Percentiles rank a stretch among this genome's conserved stretches.
Conservation (phyloP, 2,888 invertebrate genomes). For the Frankliniella fusca region DNA sequence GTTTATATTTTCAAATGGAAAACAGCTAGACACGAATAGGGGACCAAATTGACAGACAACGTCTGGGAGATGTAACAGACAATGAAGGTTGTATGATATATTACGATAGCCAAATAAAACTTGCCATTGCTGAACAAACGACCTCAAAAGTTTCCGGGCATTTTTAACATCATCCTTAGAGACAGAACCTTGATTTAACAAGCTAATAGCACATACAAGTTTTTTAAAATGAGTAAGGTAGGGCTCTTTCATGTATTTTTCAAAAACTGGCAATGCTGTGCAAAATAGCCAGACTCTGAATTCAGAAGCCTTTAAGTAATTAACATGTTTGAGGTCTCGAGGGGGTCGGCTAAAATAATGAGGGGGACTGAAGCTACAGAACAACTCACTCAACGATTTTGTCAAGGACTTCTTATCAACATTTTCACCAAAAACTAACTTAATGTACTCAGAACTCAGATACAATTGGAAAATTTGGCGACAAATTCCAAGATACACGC, state of each 20-base stretch:
- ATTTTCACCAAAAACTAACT: constrained; percentile 32
- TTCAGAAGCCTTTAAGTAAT: constrained; percentile 39
- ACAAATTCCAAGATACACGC: constrained; percentile 36
- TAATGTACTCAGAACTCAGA: constrained; percentile 33
- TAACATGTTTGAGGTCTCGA: constrained; percentile 32
- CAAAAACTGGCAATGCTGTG: constrained; percentile 36
- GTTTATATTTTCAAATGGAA: constrained; percentile 37
- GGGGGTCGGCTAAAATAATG: constrained; percentile 37
- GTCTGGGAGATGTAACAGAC: constrained; percentile 34
- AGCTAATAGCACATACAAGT: constrained; percentile 33
- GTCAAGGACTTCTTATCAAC: constrained; percentile 31
- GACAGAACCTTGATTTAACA: constrained; percentile 34
- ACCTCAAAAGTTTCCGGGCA: background rate
- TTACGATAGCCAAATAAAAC: too few species aligned
- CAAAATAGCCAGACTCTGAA: constrained; percentile 36
- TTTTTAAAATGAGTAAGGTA: constrained; percentile 36
- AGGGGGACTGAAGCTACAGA: constrained; percentile 30
- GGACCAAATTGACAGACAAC: constrained; percentile 34
- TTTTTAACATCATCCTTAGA: constrained; percentile 28
- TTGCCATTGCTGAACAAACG: constrained; percentile 14
- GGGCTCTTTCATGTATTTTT: constrained; percentile 32
- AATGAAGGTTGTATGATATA: too few species aligned
- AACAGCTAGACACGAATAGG: constrained; percentile 35
- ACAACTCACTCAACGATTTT: constrained; percentile 31
- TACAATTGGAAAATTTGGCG: constrained; percentile 35